A percentile compares a stretch with the other conserved stretches of the same genome.
These are phyloP conservation scores for Noctuana brunneofusca DNA, from an alignment of 2,888 invertebrate species.

Conservation along the genomic window DNA sequence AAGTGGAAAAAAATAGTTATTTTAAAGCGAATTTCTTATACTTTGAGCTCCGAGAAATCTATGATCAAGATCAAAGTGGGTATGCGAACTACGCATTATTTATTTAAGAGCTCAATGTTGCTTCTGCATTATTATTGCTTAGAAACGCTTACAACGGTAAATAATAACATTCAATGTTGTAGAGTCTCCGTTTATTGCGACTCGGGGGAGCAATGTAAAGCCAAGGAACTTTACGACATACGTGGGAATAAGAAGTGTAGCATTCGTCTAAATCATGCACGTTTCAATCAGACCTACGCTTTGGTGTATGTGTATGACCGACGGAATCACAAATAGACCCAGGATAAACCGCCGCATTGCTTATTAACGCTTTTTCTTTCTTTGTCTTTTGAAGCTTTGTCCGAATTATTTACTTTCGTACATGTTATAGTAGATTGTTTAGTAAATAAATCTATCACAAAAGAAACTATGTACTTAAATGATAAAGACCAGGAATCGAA, in stretches of 20 bases:
- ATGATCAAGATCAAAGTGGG: no score
- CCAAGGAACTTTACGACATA: slow-evolving; percentile 11
- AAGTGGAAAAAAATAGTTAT: no score
- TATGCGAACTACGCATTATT: background rate
- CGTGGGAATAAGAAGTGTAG: slow-evolving; percentile 14
- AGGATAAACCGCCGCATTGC: background rate
- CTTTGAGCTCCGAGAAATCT: no score
- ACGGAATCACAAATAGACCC: background rate
- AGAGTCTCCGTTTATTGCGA: background rate
- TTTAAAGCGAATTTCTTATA: no score
- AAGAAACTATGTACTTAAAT: no score
- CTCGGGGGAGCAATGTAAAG: background rate
- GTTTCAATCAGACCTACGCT: slow-evolving; percentile 26
- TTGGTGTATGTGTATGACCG: slow-evolving; percentile 10
- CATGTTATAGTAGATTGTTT: no score
- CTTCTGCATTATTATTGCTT: background rate
- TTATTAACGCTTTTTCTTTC: background rate
- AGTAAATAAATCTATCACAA: no score
- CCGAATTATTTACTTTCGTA: no score
- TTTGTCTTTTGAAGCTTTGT: background rate
- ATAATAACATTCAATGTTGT: slow-evolving; percentile 6
- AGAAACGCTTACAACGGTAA: slow-evolving; percentile 1
- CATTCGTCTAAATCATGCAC: slow-evolving; percentile 26
- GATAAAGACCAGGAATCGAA: no score
- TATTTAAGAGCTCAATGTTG: background rate